A percentile compares a stretch with the other conserved stretches of the same genome.
Conservation (phyloP, 2,797 vertebrate genomes). For the Smutsia gigantea region DNA sequence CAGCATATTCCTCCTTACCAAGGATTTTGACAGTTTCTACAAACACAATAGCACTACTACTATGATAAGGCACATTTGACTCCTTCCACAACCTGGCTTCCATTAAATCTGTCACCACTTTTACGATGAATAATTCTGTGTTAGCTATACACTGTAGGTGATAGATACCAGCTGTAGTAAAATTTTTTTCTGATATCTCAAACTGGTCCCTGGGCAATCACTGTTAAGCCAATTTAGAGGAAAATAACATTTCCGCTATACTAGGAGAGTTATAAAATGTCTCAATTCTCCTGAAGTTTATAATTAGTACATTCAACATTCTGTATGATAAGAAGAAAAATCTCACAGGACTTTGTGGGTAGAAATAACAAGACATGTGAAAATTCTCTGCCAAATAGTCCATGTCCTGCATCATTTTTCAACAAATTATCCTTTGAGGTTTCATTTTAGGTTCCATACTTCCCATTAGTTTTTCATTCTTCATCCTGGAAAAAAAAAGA, state of each 20-base stretch:
- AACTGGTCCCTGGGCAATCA: constrained; percentile 6
- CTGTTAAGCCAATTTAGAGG: constrained; percentile 34
- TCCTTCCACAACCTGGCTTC: not conserved
- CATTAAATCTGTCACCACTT: constrained; percentile 2
- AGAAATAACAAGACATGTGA: constrained; percentile 51
- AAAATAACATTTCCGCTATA: constrained; percentile 50
- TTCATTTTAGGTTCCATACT: constrained; percentile 53
- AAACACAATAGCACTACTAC: not conserved
- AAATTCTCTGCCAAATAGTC: constrained; percentile 29
- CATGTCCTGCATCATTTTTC: constrained; percentile 49
- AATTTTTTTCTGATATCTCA: not conserved
- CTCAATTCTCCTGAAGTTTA: constrained; percentile 60
- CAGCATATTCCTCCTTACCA: not conserved
- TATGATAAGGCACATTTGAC: not conserved
- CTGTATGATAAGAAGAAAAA: constrained; percentile 41
- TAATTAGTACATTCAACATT: constrained; percentile 42
- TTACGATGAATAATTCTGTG: not conserved
- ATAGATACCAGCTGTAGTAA: not conserved
- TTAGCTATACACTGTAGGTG: not conserved
- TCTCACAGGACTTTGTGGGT: constrained; percentile 47
- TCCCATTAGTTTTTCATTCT: constrained; percentile 66
- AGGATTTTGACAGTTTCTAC: not conserved
- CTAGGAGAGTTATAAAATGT: constrained; percentile 50
- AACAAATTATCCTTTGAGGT: constrained; percentile 57
- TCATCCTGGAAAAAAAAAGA: not conserved